These are phyloP conservation scores for Danio jaintianensis DNA, from an alignment of 2,797 vertebrate genomes.

Conservation along the genomic window DNA sequence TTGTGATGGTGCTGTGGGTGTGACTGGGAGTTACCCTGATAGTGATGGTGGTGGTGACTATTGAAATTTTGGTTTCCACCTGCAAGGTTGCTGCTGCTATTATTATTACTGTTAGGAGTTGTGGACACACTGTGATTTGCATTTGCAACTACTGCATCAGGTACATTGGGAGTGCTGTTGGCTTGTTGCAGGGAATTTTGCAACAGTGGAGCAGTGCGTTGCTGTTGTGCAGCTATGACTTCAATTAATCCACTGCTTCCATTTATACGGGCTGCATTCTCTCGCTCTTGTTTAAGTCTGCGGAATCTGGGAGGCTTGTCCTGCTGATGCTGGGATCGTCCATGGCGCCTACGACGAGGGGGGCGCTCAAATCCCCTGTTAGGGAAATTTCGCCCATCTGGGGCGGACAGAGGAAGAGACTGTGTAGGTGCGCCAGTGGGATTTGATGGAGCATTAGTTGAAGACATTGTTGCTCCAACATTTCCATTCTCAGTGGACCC, in stretches of 20 bases:
- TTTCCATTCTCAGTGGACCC: conserved; percentile 76
- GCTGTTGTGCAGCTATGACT: conserved; percentile 60
- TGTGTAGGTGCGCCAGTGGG: conserved; percentile 66
- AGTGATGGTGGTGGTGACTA: conserved; percentile 78
- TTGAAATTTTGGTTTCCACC: conserved; percentile 70
- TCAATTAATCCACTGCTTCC: conserved; percentile 76
- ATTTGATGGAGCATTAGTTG: conserved; percentile 66
- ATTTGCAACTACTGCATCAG: conserved; percentile 63
- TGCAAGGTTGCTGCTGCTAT: conserved; percentile 66
- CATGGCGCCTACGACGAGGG: conserved; percentile 83
- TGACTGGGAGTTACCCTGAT: conserved; percentile 71
- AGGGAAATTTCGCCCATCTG: conserved; percentile 68
- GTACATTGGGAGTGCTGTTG: conserved; percentile 67
- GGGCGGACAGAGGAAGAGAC: conserved; percentile 59
- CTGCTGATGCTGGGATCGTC: conserved; percentile 91
- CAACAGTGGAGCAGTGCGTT: conserved; percentile 67
- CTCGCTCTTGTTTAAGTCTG: conserved; percentile 88
- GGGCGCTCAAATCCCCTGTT: conserved; percentile 82
- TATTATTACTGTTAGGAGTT: conserved; percentile 70
- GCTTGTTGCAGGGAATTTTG: conserved; percentile 75
- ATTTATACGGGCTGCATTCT: conserved; percentile 87
- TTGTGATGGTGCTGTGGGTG: conserved; percentile 82
- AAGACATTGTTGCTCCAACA: conserved; percentile 63
- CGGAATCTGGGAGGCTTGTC: conserved; percentile 94
- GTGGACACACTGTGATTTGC: conserved; percentile 71